Base-by-base conservation (phyloP, 2,797 vertebrate genomes). In the Tenualosa thibaudeaui region DNA sequence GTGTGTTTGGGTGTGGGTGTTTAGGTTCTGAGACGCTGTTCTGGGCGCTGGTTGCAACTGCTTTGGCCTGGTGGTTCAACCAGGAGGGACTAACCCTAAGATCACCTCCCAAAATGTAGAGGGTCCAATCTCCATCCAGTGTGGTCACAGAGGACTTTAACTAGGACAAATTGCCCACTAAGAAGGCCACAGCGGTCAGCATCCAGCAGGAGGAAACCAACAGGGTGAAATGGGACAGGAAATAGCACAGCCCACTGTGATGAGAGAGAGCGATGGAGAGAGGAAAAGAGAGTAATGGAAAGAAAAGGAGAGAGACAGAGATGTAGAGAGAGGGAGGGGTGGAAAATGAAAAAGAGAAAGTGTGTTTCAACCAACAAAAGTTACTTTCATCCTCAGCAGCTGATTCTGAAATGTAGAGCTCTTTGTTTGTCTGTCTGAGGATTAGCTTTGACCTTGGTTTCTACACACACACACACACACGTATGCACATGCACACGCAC, bases 271-370 rank as follows among this genome's bases (percentile, higher is more conserved):
- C 8, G 22, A n/a, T 22, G 6, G 19, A n/a, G 58, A 60, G 58
- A n/a, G 58, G 88, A 87, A 90, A 49, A 60, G 81, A 40, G 83
- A 15, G 81, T 87, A 85, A 43, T 26, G 19, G 86, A 2, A 12
- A 15, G 56, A 7, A 24, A 31, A 26, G 9, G 10, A 24, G 31
- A 26, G 8, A 65, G 60, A 26, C 3, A 26, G 24, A 65, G 24
- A 26, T n/a, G 8, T n/a, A 26, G 60, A 65, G 24, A 3, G 60
- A 88, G 86, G 89, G 60, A 54, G 85, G 89, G 86, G 49, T 78
- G 56, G 54, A n/a, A 43, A 90, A 65, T 26, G 26, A 62, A 24
- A 13, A 8, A 31, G 24, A 24, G n/a, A 24, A 31, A 46, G 46
- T 1, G 7, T 3, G 46, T 46, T 3, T 65, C 24, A 65, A 65